Evolutionary conservation across 2,797 vertebrate species (phyloP), one percentile per base, ranked within the genome.

Genomic region (Amphiprion clarkii): DNA sequence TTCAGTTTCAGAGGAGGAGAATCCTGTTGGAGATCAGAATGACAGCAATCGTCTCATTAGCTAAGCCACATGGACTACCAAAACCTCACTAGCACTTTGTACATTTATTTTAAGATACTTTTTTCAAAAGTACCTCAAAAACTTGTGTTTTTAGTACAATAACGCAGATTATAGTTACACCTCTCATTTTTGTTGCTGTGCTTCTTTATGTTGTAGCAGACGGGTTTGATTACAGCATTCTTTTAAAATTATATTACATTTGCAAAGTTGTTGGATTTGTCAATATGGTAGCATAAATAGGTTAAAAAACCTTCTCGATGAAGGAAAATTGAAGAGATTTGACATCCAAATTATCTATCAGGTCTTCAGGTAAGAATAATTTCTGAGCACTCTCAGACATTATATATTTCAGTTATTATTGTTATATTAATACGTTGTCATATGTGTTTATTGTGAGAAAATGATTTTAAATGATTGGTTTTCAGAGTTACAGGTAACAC

Each of bases 1-100:
- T 14, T 60, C 76, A 6, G 4, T 76, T 44, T 36, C 83, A 23
- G 86, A 19, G 10, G 90, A 93, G 7, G 81, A 83, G n/a, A 75
- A 74, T 44, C 23, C 67, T 31, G 48, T 39, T 33, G 87, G 87
- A 42, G 82, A 91, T 1, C 36, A 79, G 13, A 58, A 81, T 2
- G 84, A 92, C 9, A 71, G 69, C 59, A 49, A 0, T 3, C 67
- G 76, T 53, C 69, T 82, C 23, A 25, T 88, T 4, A 70, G 1
- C 57, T 90, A 62, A 91, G 27, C 39, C 2, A 8, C 25, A 6
- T 16, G 6, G 19, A 39, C 33, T 6, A 14, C 21, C 36, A 27
- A 52, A 71, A 63, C 11, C 29, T 74, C 5, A 63, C 29, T 46
- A 65, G 69, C 79, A 84, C 57, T 65, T 88, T 69, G 3, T 61